Evolutionary conservation across 2,888 invertebrate genomes (phyloP), one percentile per base, ranked within the genome.

Genomic region (Dasypogon diadema): DNA sequence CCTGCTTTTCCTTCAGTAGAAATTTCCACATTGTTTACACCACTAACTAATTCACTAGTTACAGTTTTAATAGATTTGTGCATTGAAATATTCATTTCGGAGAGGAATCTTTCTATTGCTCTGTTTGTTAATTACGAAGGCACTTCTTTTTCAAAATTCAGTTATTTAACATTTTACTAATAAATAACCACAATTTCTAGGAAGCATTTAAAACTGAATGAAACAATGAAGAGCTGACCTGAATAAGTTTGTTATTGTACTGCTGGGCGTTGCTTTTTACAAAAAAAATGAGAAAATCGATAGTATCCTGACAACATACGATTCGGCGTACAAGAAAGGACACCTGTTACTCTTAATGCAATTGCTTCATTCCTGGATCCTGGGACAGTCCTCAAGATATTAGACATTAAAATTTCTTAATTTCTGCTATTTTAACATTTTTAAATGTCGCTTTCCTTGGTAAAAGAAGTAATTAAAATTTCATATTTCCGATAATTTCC

Each of bases 201-300:
- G 46, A 46, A 65, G 21, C n/a, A 65, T 46, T 24, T 65, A 14
- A 18, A 48, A 24, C 12, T 42, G n/a, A 14, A 8, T 34, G 16
- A 42, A 42, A 42, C 30, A 30, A 30, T 30, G 8, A 5, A 8
- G 8, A 30, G 30, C 30, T 26, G 37, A 60, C 34, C 60, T 60
- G 22, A 60, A 37, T 21, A 34, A 37, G 21, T 34, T 42, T 65
- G 65, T 65, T 65, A 65, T 65, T 65, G 48, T 65, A 65, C 46
- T 63, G 37, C 48, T 51, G 51, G 65, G 65, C 46, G 46, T 46
- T 65, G 65, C 22, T 46, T 48, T 46, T 37, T 65, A 22, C 12
- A 22, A 10, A 3, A 42, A 6, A 3, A 30, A 30, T 30, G 34
- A 12, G 2, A 42, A 42, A 42, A 42, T 42, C 42, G n/a, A 42